A percentile compares a stretch with the other conserved stretches of the same genome.
phyloP scores from a whole-genome alignment of 1,140 invertebrate species.

The Drosophila melanica region DNA sequence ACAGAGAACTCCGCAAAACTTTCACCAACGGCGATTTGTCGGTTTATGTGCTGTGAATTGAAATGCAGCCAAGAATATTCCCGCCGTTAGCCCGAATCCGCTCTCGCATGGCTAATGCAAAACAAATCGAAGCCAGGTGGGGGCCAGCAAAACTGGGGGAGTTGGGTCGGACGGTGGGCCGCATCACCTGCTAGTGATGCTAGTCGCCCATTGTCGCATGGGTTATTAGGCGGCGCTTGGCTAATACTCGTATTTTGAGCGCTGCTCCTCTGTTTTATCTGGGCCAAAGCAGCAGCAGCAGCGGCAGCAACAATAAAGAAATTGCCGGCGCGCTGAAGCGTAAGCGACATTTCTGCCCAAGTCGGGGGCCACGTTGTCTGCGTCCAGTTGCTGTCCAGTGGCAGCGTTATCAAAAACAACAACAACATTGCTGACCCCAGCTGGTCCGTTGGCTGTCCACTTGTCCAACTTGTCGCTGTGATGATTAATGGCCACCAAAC shows the following conservation, averaged over 20 bases:
- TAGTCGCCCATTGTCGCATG: conserved; percentile 30
- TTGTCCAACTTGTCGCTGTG: conserved; percentile 69
- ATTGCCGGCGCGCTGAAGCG: conserved; percentile 75
- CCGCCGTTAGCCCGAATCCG: background rate
- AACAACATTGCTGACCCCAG: conserved; percentile 73
- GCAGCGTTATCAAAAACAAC: conserved; percentile 4
- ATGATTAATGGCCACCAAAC: conserved; percentile 83
- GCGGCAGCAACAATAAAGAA: conserved; percentile 64
- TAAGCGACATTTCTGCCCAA: conserved; percentile 73
- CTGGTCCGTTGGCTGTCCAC: conserved; percentile 78
- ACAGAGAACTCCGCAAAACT: conserved; percentile 43
- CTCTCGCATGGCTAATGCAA: conserved; percentile 33
- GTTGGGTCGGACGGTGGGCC: background rate
- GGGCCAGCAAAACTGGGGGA: no score
- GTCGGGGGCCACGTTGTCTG: conserved; percentile 2
- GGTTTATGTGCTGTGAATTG: conserved; percentile 80
- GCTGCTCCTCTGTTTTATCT: conserved; percentile 50
- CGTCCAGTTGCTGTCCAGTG: conserved; percentile 4
- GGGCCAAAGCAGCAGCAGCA: conserved; percentile 27
- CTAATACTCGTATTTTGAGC: conserved; percentile 10
- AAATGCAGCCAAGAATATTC: conserved; percentile 73
- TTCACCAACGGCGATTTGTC: conserved; percentile 74
- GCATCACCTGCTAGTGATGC: conserved; percentile 28
- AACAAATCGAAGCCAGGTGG: conserved; percentile 51
- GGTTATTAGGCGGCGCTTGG: conserved; percentile 1